phyloP scores from a whole-genome alignment of 2,113 vertebrate genomes.

The Monopterus albus region DNA sequence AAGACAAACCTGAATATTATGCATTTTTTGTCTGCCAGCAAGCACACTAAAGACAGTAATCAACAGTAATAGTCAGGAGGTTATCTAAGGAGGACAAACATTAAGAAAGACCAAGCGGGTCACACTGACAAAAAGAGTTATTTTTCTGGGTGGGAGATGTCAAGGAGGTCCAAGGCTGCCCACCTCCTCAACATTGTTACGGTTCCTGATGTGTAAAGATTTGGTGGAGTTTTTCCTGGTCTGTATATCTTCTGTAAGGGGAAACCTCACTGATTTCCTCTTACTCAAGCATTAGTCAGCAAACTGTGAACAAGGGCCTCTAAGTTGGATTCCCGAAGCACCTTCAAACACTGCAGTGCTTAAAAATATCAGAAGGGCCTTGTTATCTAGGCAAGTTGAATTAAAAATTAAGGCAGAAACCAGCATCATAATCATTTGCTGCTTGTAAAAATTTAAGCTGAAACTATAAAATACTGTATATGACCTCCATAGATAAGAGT shows the following conservation, averaged over 20 bases:
- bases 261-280: conserved; percentile 48
- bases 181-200: conserved; percentile 51
- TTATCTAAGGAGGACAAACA: conserved; percentile 23
- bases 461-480: too few relatives aligned
- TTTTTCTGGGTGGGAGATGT: conserved; percentile 43
- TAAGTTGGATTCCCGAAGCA: neutral
- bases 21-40: neutral
- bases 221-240: conserved; percentile 67
- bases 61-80: neutral
- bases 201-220: conserved; percentile 60
- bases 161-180: conserved; percentile 25
- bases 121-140: conserved; percentile 7
- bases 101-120: conserved; percentile 28
- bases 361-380: conserved; percentile 38
- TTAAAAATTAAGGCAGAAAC: conserved; percentile 24
- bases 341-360: neutral
- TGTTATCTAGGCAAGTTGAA: neutral
- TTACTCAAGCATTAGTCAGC: conserved; percentile 48
- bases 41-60: neutral
- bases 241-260: conserved; percentile 60
- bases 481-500: conserved; percentile 45
- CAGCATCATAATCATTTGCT: conserved; percentile 8
- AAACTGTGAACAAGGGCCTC: conserved; percentile 30
- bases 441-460: neutral
- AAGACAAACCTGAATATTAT: too few relatives aligned